Evolutionary conservation across 2,113 vertebrate genomes (phyloP).

Genomic region (Cariama cristata): DNA sequence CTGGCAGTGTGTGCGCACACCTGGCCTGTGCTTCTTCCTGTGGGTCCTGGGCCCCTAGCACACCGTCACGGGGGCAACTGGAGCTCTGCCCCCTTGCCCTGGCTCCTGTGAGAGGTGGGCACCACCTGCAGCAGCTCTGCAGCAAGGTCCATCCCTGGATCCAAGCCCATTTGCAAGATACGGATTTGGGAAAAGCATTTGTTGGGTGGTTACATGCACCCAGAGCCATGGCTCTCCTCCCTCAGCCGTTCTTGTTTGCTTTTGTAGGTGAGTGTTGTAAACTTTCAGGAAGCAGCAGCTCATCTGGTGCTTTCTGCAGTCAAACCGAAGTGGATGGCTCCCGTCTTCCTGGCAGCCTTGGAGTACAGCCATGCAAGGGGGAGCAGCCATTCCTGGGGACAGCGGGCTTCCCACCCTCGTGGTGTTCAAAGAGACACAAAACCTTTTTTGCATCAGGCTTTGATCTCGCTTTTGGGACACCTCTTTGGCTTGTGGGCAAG

Average conservation of each 20-base stretch:
- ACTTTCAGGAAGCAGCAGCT: neutral
- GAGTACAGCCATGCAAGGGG: neutral
- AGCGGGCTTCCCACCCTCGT: neutral
- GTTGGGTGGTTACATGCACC: neutral
- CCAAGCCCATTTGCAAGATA: neutral
- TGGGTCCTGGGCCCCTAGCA: neutral
- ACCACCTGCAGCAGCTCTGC: neutral
- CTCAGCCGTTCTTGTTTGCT: fast-evolving
- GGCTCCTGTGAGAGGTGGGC: neutral
- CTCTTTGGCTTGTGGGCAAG: neutral
- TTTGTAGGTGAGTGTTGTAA: neutral
- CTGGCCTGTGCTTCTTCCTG: neutral
- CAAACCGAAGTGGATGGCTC: neutral
- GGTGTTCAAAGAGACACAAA: neutral
- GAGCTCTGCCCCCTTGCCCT: neutral
- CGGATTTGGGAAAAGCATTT: neutral
- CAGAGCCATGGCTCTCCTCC: neutral
- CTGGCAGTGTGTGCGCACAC: neutral
- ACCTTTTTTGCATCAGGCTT: neutral
- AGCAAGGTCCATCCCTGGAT: neutral
- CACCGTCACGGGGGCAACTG: fast-evolving
- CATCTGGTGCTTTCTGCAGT: neutral
- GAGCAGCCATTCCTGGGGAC: neutral
- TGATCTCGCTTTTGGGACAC: neutral
- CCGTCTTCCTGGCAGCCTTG: neutral